Evolutionary conservation across 1,140 invertebrate species (phyloP).

Genomic region (Drosophila ohnishii): DNA sequence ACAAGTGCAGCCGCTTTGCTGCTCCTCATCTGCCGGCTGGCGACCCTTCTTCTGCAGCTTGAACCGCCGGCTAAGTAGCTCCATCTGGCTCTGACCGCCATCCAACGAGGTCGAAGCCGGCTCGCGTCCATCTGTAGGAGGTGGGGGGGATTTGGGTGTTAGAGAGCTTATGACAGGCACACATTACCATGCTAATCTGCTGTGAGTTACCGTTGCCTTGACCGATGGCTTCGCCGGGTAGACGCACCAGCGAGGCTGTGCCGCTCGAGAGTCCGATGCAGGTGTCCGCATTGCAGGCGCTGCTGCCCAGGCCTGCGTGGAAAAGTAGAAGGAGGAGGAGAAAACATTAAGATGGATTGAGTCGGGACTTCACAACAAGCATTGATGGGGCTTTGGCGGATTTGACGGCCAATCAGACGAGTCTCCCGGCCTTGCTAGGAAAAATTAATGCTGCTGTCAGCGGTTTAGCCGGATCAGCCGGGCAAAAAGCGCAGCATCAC

Average conservation of each 20-base stretch:
- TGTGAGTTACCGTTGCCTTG: conserved; percentile 66
- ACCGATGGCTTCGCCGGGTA: conserved; percentile 31
- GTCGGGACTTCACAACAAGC: conserved; percentile 68
- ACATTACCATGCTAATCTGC: conserved; percentile 60
- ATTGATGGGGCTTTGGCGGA: conserved; percentile 8
- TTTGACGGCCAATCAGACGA: conserved; percentile 64
- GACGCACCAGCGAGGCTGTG: conserved; percentile 80
- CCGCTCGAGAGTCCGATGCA: conserved; percentile 85
- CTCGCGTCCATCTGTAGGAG: conserved; percentile 43
- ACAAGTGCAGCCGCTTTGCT: conserved; percentile 84
- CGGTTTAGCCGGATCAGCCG: conserved; percentile 46
- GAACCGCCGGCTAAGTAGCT: conserved; percentile 62
- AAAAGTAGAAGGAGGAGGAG: neutral
- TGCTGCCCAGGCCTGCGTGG: conserved; percentile 63
- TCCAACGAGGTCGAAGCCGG: conserved; percentile 55
- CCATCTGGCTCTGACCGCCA: conserved; percentile 56
- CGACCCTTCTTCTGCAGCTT: conserved; percentile 60
- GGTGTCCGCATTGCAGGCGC: conserved; percentile 83
- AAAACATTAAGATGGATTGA: conserved; percentile 64
- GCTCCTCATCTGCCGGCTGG: neutral
- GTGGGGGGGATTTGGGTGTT: conserved; percentile 15
- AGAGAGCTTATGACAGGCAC: conserved; percentile 53
- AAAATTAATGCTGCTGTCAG: conserved; percentile 71
- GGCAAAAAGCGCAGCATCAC: conserved; percentile 24
- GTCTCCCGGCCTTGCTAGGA: conserved; percentile 25